Percentiles rank a stretch among this genome's conserved stretches.
These are phyloP conservation scores for Felis chaus DNA, from an alignment of 2,113 vertebrate species.

Conservation along the genomic window DNA sequence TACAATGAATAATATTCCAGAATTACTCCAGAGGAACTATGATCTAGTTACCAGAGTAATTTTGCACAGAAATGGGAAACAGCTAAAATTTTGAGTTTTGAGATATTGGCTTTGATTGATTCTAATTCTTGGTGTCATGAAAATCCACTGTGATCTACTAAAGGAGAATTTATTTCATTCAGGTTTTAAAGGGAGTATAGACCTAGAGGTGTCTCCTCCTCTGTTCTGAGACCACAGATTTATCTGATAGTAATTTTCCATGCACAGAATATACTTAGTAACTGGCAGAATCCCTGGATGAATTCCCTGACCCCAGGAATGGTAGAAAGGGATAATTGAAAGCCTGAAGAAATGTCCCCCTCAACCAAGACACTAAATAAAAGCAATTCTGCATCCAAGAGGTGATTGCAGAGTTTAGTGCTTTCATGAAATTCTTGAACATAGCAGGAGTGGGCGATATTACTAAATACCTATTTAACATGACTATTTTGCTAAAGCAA, in stretches of 20 bases:
- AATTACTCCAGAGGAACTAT: background rate
- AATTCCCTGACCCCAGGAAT: background rate
- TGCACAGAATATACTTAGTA: background rate
- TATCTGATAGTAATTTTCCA: background rate
- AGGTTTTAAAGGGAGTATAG: background rate
- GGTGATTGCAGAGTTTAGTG: background rate
- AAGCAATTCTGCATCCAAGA: background rate
- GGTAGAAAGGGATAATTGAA: background rate
- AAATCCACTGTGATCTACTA: background rate
- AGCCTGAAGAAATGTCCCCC: rapidly evolving
- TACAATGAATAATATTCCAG: background rate
- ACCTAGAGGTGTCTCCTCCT: background rate
- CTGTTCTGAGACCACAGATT: background rate
- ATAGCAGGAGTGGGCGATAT: background rate
- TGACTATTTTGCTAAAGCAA: background rate
- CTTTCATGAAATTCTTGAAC: background rate
- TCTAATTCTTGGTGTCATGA: background rate
- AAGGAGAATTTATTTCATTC: background rate
- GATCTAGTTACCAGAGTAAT: background rate
- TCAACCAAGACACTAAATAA: background rate
- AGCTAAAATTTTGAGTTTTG: background rate
- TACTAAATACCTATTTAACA: background rate
- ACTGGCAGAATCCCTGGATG: background rate
- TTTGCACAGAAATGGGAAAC: background rate
- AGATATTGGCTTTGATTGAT: background rate